Conservation (phyloP, 2,888 invertebrate genomes). For the Cantharis rustica region DNA sequence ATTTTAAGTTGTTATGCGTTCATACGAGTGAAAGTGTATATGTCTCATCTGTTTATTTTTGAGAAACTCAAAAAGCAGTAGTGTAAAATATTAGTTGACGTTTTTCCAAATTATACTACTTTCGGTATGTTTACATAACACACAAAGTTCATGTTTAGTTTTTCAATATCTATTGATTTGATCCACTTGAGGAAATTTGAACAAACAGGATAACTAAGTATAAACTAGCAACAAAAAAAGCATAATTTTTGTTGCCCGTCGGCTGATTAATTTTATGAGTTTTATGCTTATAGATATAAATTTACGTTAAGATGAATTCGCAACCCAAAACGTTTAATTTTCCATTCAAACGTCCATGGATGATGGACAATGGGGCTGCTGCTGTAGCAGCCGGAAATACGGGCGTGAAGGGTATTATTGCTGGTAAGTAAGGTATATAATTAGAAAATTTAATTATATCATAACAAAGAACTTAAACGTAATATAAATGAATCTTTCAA, state of each 20-base stretch:
- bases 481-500: neutral
- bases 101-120: neutral
- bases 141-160: neutral
- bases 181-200: neutral
- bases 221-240: neutral
- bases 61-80: neutral
- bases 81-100: neutral
- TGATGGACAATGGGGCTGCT: constrained; percentile 72
- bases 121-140: neutral
- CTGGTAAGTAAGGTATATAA: constrained; percentile 56
- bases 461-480: neutral
- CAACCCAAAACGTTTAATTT: constrained; percentile 16
- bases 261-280: neutral
- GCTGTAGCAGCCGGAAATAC: constrained; percentile 70
- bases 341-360: constrained; percentile 67
- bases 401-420: constrained; percentile 91
- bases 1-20: neutral
- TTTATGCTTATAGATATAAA: neutral
- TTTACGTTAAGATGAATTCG: constrained; percentile 9
- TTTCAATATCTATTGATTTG: neutral
- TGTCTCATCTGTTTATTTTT: neutral
- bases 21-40: neutral
- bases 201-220: neutral
- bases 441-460: neutral
- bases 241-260: neutral